Base-by-base conservation (phyloP, 64 coral and sea anemone genomes). In the Orbicella faveolata region DNA sequence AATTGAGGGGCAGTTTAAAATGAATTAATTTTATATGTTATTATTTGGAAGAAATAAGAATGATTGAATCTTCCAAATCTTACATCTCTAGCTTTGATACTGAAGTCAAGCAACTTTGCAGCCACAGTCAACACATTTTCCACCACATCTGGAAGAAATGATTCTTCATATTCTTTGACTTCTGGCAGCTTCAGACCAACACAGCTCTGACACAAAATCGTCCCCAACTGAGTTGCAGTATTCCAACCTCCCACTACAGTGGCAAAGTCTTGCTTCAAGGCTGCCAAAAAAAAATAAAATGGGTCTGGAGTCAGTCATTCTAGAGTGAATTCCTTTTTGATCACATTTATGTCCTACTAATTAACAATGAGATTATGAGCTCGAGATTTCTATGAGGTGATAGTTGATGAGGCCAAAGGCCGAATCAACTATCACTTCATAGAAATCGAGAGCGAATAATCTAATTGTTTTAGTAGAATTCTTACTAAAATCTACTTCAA, bases 161-260 rank as follows among this genome's bases (percentile, higher is more conserved):
- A 74, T 72, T 87, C 77, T 62, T 88, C 84, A 26, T 90, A 98
- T 61, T 98, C 93, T 35, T 74, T 16, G 30, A 72, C 74, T 76
- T 92, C 64, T 69, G 91, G 88, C 51, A 99, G 53, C 37, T 88
- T 85, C 10, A 99, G 68, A 52, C 91, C 91, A 65, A 90, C 88
- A 87, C 96, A 99, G 87, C 96, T 95, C 51, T 95, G 94, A 67
- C 96, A 99, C 54, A 99, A 89, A 77, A 99, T 79, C 35, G 23
- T 78, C 75, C 93, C 83, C 19, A 99, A 61, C 57, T 89, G 78
- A n/a, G 96, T 84, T 52, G 96, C 96, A 36, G 96, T 99, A 62
- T 87, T 69, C 97, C 97, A 99, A 7, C 92, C 88, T 68, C 93
- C 93, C 35, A 35, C n/a, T 53, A 99, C 95, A 65, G 67, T 72